Conservation (phyloP, 2,797 vertebrate genomes). For the Vespertilio murinus region DNA sequence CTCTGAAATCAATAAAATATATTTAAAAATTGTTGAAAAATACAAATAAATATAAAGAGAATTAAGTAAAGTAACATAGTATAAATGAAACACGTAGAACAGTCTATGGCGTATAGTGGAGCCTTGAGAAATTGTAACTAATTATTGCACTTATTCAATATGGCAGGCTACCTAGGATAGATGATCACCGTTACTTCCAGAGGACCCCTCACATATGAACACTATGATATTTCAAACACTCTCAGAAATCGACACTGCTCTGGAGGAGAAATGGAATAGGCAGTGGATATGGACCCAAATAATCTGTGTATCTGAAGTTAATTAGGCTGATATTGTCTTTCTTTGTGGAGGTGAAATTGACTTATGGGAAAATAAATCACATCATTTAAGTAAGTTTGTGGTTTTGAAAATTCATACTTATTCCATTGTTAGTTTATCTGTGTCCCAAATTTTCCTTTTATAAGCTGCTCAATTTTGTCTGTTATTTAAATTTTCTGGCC, state of each 20-base stretch:
- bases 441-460: background rate
- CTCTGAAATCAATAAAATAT: too few relatives aligned
- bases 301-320: background rate
- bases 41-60: background rate
- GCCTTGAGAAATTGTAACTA: background rate
- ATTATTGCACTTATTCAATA: background rate
- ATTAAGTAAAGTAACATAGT: background rate
- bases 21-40: too few relatives aligned
- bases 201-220: background rate
- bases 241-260: background rate
- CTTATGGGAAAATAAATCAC: background rate
- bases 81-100: background rate
- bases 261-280: background rate
- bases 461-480: background rate
- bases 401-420: background rate
- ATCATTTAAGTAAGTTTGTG: background rate
- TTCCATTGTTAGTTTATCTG: background rate
- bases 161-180: background rate
- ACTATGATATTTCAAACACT: background rate
- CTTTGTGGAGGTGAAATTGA: background rate
- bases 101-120: background rate
- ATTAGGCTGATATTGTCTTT: background rate
- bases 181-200: fast-evolving
- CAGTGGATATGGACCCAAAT: background rate
- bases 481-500: background rate